Percentiles rank a stretch among this genome's conserved stretches.
These are phyloP conservation scores for Candoia aspera DNA, from an alignment of 2,113 vertebrate species.

Conservation along the genomic window DNA sequence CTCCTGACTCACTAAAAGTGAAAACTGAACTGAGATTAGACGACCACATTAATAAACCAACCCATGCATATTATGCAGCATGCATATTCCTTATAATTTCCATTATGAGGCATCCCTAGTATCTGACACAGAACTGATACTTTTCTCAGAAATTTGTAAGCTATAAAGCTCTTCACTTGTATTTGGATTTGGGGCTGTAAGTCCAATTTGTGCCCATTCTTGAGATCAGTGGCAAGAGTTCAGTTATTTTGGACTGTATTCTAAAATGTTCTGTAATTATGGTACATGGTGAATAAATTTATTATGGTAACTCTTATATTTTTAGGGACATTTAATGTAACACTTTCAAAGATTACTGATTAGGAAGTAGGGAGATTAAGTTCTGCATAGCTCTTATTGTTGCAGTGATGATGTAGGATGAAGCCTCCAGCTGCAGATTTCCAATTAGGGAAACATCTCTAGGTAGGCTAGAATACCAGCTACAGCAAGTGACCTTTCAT, in stretches of 20 bases:
- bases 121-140: neutral
- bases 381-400: neutral
- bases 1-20: neutral
- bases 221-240: neutral
- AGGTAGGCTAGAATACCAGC: slow-evolving; percentile 8
- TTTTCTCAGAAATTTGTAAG: neutral
- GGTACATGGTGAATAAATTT: neutral
- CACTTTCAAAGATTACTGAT: neutral
- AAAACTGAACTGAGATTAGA: neutral
- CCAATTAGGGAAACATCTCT: slow-evolving; percentile 9
- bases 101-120: neutral
- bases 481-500: slow-evolving; percentile 28
- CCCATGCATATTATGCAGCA: neutral
- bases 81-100: neutral
- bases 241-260: neutral
- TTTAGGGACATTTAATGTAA: neutral
- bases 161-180: neutral
- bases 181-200: neutral
- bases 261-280: neutral
- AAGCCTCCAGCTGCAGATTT: neutral
- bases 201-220: neutral
- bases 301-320: neutral
- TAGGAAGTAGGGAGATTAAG: neutral
- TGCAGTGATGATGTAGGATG: neutral
- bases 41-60: neutral